Evolutionary conservation across 2,888 invertebrate genomes (phyloP), one percentile per base, ranked within the genome.

Genomic region (Lissocephala sabroskyi): DNA sequence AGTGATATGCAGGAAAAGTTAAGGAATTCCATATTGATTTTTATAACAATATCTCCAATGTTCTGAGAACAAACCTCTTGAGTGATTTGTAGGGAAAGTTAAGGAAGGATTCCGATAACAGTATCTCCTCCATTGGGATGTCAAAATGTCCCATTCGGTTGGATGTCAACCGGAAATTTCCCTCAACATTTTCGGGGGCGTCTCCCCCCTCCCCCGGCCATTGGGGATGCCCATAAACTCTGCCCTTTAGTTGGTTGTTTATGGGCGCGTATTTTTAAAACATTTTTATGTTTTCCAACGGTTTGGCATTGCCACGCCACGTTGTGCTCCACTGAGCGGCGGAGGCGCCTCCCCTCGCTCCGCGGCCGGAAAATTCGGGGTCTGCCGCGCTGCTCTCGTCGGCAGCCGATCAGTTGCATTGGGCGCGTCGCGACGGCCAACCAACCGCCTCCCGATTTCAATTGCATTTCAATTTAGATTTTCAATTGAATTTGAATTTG

Each of bases 351-450:
- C n/a, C n/a, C n/a, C n/a, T n/a, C n/a, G n/a, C 26, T 55, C 44
- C 47, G 56, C 23, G 3, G 23, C 23, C 4, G 23, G 3, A 11
- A 51, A 48, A 39, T 13, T 35, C 36, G 36, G 43, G 14, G n/a
- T 23, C 19, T 30, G 42, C 13, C 19, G 28, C 33, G 46, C 60
- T 59, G 23, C 23, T 3, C 3, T 23, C 7, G 23, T 23, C 4
- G 23, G 7, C 7, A 7, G 23, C 23, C 7, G 36, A 54, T 75
- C 63, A 80, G 79, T 79, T 80, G 76, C 76, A 79, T 63, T 62
- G 51, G 53, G 60, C 56, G 67, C 63, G 71, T 63, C 52, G 56
- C 71, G 59, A 64, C 65, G 71, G 56, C 67, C 71, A 70, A 67
- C 71, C n/a, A 70, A 66, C 66, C 59, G 64, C 43, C 51, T 36